These are phyloP conservation scores for Cladorhizidae sp. DNA, from an alignment of 37 sponge, comb jelly and placozoan genomes.

Conservation along the genomic window DNA sequence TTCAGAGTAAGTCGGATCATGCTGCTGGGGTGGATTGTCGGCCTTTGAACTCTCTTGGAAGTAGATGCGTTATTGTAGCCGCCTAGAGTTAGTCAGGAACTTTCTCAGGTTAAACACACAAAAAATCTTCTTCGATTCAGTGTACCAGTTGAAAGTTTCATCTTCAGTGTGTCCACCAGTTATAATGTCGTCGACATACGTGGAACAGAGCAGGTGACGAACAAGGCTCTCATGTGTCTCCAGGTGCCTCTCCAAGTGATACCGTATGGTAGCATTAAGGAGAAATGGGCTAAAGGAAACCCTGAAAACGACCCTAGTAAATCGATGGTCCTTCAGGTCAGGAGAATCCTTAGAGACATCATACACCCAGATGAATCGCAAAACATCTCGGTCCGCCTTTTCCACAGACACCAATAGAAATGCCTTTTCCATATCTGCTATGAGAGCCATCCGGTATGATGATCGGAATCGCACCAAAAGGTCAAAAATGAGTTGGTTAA, in stretches of 20 bases:
- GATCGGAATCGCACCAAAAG: constrained; percentile 41
- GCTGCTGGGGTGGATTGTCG: background rate
- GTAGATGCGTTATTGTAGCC: constrained; percentile 25
- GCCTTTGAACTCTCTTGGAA: background rate
- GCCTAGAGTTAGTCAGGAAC: constrained; percentile 32
- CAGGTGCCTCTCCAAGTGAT: constrained; percentile 33
- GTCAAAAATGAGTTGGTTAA: constrained; percentile 47
- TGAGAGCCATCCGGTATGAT: constrained; percentile 30
- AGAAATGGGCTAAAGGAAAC: constrained; percentile 51
- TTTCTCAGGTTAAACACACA: too few species aligned
- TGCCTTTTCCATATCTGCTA: constrained; percentile 60
- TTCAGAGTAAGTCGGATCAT: constrained; percentile 31
- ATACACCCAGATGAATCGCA: constrained; percentile 61
- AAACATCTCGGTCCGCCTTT: constrained; percentile 35
- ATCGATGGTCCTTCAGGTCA: constrained; percentile 22
- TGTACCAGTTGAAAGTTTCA: constrained; percentile 24
- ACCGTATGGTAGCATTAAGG: constrained; percentile 44
- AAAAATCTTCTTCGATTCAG: constrained; percentile 28
- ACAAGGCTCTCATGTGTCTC: constrained; percentile 10
- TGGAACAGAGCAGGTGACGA: constrained; percentile 13
- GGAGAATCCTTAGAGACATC: constrained; percentile 19
- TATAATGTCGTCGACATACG: constrained; percentile 61
- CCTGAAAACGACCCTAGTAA: constrained; percentile 44
- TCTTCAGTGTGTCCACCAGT: constrained; percentile 49
- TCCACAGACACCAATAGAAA: constrained; percentile 50